Percentiles rank a stretch among this genome's conserved stretches.
Evolutionary conservation across 2,797 vertebrate genomes (phyloP).

Genomic region (Tenualosa ilisha): DNA sequence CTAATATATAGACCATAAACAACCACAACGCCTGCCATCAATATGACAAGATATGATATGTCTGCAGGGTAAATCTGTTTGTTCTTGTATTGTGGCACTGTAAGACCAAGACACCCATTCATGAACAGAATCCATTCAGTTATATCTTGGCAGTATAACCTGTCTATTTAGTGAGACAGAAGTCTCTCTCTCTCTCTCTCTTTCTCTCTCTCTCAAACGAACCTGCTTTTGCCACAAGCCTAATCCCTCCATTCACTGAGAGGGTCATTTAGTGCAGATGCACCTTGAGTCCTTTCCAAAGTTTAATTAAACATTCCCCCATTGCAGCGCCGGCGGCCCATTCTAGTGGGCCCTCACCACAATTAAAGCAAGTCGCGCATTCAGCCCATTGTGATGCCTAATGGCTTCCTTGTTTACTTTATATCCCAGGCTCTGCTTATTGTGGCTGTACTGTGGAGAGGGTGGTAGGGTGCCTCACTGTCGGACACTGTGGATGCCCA

Average conservation of each 20-base stretch:
- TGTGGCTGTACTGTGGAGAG: slow-evolving; percentile 45
- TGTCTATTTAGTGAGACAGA: too few species aligned
- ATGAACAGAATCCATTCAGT: neutral
- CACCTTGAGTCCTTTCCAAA: slow-evolving; percentile 58
- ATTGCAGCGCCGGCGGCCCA: slow-evolving; percentile 46
- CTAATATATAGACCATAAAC: slow-evolving; percentile 15
- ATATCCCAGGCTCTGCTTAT: slow-evolving; percentile 44
- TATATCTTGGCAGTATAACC: neutral
- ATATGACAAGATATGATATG: neutral
- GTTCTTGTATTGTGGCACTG: neutral
- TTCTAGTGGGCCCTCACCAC: slow-evolving; percentile 36
- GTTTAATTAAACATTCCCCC: slow-evolving; percentile 62
- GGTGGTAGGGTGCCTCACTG: slow-evolving; percentile 47
- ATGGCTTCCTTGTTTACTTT: slow-evolving; percentile 61
- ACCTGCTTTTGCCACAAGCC: slow-evolving; percentile 49
- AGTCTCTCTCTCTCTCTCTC: neutral
- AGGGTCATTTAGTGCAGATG: slow-evolving; percentile 60
- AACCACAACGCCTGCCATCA: neutral
- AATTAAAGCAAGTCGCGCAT: slow-evolving; percentile 46
- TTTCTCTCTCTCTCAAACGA: slow-evolving; percentile 44
- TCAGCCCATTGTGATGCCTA: slow-evolving; percentile 52
- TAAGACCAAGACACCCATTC: neutral
- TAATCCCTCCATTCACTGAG: slow-evolving; percentile 60
- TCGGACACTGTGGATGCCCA: slow-evolving; percentile 44
- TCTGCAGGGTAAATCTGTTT: neutral